Conservation (phyloP, 2,113 vertebrate genomes). For the Chaenocephalus aceratus region DNA sequence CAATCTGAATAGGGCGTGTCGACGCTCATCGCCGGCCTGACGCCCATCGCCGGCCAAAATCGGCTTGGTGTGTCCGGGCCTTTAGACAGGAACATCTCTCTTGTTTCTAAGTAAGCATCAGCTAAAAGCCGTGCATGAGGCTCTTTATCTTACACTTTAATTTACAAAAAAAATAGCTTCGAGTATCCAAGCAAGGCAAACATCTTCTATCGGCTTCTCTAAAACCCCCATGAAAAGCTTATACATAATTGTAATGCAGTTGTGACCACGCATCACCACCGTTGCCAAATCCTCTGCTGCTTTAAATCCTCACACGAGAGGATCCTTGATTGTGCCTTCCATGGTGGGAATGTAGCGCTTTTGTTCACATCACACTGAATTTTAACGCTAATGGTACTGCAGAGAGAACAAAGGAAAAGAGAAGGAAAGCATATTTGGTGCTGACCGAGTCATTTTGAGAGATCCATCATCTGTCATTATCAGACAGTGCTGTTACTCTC, state of each 20-base stretch:
- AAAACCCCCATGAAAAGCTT: conserved; percentile 10
- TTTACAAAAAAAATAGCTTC: background rate
- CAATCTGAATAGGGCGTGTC: no score
- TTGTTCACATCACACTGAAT: conserved; percentile 16
- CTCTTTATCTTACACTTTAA: conserved; percentile 13
- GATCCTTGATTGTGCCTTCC: conserved; percentile 6
- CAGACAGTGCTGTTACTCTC: conserved; percentile 38
- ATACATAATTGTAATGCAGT: conserved; percentile 14
- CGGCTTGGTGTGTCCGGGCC: no score
- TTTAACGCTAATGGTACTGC: conserved; percentile 1
- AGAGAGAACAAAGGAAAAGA: conserved; percentile 18
- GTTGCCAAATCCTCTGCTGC: background rate
- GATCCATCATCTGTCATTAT: conserved; percentile 50
- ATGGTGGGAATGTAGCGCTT: background rate
- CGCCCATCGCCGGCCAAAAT: no score
- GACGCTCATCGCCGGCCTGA: no score
- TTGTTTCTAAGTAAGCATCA: background rate
- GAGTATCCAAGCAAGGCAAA: conserved; percentile 8
- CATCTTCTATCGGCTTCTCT: background rate
- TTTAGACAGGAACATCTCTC: background rate
- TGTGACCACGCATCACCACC: conserved; percentile 6
- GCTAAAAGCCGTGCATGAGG: conserved; percentile 8
- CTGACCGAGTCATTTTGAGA: conserved; percentile 15
- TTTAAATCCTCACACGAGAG: conserved; percentile 21
- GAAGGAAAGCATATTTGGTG: background rate